Conservation (phyloP, 2,888 invertebrate genomes). For the Bugula neritina region DNA sequence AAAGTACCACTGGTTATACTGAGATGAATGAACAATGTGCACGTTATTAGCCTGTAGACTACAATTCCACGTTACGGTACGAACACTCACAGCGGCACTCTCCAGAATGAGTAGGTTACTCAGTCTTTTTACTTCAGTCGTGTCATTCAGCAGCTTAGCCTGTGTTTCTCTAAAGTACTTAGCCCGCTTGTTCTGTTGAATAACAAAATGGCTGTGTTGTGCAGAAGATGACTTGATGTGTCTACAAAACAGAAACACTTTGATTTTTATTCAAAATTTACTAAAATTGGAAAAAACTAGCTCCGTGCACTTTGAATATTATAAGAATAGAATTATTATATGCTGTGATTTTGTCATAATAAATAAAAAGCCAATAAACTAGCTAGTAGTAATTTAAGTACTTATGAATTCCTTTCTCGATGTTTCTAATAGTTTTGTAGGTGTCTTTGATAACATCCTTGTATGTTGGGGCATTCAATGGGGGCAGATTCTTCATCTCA, state of each 20-base stretch:
- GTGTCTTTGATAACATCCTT: constrained; percentile 43
- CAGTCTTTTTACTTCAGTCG: constrained; percentile 44
- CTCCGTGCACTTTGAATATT: too few species aligned
- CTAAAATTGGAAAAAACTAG: too few species aligned
- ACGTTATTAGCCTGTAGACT: too few species aligned
- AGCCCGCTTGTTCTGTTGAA: constrained; percentile 24
- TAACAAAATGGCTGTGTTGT: constrained; percentile 24
- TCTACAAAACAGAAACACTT: not conserved
- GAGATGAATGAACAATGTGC: too few species aligned
- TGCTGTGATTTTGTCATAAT: too few species aligned
- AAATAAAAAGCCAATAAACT: too few species aligned
- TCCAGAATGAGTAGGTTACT: constrained; percentile 48
- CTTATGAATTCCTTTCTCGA: constrained; percentile 40
- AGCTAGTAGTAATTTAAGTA: too few species aligned
- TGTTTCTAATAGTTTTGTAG: constrained; percentile 39
- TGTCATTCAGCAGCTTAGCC: constrained; percentile 39
- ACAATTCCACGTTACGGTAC: too few species aligned
- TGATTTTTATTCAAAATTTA: too few species aligned
- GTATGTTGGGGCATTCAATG: constrained; percentile 46
- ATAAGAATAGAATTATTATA: too few species aligned
- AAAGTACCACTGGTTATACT: too few species aligned
- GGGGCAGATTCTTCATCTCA: constrained; percentile 44
- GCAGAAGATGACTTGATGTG: constrained; percentile 2
- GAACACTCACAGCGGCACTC: constrained; percentile 36
- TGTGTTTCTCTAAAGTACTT: constrained; percentile 33